Percentiles rank a stretch among this genome's conserved stretches.
phyloP scores from a whole-genome alignment of 2,113 vertebrate species.

The Rhynchopsitta pachyrhyncha region DNA sequence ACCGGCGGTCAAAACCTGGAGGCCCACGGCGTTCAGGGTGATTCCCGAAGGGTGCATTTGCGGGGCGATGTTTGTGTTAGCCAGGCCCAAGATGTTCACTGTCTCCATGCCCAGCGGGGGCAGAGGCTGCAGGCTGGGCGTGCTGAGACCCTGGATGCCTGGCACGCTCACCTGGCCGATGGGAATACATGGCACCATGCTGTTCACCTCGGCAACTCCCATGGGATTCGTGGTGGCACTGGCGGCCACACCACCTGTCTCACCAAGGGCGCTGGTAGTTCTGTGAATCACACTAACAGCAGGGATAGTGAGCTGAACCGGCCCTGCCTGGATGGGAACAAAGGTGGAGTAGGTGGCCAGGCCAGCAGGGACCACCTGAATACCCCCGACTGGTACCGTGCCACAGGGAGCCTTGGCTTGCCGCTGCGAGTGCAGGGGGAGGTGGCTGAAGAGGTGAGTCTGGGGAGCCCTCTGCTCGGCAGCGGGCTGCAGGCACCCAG shows the following conservation, averaged over 20 bases:
- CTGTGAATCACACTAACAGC: conserved; percentile 89
- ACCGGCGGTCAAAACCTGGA: conserved; percentile 87
- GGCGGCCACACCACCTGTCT: background rate
- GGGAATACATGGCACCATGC: conserved; percentile 87
- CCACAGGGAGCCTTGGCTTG: conserved; percentile 84
- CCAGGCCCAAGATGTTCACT: conserved; percentile 86
- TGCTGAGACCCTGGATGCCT: conserved; percentile 78
- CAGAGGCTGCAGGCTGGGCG: conserved; percentile 72
- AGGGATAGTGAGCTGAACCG: conserved; percentile 91
- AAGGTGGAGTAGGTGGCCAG: conserved; percentile 93
- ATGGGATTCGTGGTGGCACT: conserved; percentile 37
- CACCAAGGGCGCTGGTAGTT: conserved; percentile 63
- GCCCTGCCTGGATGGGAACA: conserved; percentile 88
- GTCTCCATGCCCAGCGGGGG: conserved; percentile 84
- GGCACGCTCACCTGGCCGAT: conserved; percentile 83
- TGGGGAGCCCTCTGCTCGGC: conserved; percentile 54
- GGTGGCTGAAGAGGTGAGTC: conserved; percentile 91
- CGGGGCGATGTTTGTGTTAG: conserved; percentile 75
- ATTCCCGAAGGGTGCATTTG: conserved; percentile 84
- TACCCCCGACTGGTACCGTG: conserved; percentile 89
- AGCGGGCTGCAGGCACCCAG: conserved; percentile 38
- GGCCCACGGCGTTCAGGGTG: conserved; percentile 86
- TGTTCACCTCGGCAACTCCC: conserved; percentile 81
- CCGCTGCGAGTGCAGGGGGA: conserved; percentile 93
- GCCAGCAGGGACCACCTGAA: conserved; percentile 89